A percentile compares a stretch with the other conserved stretches of the same genome.
Evolutionary conservation across 2,113 vertebrate species (phyloP).

Genomic region (Caretta caretta): DNA sequence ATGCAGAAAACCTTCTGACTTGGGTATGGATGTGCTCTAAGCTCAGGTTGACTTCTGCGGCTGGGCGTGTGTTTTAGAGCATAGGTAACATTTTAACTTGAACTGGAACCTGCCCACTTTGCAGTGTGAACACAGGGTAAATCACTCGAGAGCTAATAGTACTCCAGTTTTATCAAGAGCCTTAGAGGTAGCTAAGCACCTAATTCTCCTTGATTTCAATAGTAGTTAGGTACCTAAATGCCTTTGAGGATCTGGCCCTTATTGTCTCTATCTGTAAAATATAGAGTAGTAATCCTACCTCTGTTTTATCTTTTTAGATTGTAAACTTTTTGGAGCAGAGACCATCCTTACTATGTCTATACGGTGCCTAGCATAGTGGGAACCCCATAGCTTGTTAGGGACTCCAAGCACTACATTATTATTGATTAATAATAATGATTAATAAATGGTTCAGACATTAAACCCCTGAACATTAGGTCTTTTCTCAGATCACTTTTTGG

Average conservation of each 20-base stretch:
- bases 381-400: background rate
- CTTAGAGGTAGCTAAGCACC: background rate
- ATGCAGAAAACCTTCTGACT: too few relatives aligned
- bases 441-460: background rate
- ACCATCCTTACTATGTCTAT: background rate
- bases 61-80: too few relatives aligned
- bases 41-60: too few relatives aligned
- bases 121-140: too few relatives aligned
- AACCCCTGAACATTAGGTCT: background rate
- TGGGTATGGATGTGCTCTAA: too few relatives aligned
- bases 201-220: background rate
- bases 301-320: background rate
- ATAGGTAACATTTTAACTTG: too few relatives aligned
- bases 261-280: background rate
- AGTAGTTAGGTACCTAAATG: background rate
- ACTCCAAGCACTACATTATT: too few relatives aligned
- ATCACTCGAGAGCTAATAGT: too few relatives aligned
- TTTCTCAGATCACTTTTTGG: background rate
- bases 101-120: too few relatives aligned
- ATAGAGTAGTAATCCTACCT: background rate
- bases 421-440: background rate
- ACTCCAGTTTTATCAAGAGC: too few relatives aligned
- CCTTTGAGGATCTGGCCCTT: background rate
- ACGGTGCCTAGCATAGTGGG: background rate
- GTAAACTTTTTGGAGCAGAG: background rate